These are phyloP conservation scores for Tachina lurida DNA, from an alignment of 2,888 invertebrate genomes.

Conservation along the genomic window DNA sequence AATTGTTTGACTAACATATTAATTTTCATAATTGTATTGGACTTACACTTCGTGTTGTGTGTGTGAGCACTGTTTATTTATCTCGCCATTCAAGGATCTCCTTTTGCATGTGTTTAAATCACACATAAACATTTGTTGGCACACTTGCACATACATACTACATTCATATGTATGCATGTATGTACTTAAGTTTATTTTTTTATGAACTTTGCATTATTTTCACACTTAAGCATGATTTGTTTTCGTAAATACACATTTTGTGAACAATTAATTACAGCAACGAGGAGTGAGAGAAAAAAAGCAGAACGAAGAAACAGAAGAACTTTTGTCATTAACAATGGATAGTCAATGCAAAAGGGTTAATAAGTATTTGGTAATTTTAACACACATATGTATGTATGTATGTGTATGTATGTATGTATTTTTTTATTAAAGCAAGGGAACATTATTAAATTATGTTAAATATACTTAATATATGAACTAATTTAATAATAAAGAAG, in stretches of 20 bases:
- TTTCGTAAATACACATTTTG: constrained; percentile 66
- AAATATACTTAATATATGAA: not conserved
- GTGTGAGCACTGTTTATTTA: constrained; percentile 4
- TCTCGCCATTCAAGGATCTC: not conserved
- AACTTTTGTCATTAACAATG: constrained; percentile 30
- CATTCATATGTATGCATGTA: not conserved
- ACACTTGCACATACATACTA: not conserved
- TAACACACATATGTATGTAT: not conserved
- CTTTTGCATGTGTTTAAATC: not conserved
- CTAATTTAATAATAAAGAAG: not conserved
- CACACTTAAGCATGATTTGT: constrained; percentile 72
- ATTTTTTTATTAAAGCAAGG: constrained; percentile 1
- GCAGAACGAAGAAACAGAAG: constrained; percentile 2
- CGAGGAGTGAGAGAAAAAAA: constrained; percentile 1
- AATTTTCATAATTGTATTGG: not conserved
- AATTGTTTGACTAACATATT: too few species aligned
- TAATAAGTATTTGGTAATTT: constrained; percentile 6
- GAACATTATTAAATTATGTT: constrained; percentile 26
- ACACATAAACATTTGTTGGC: not conserved
- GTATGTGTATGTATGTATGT: too few species aligned
- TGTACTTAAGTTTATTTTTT: not conserved
- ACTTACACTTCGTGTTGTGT: not conserved
- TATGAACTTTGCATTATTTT: constrained; percentile 62
- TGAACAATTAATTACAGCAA: constrained; percentile 57
- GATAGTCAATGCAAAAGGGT: constrained; percentile 42